Evolutionary conservation across 2,113 vertebrate genomes (phyloP), one percentile per base, ranked within the genome.

Genomic region (Trachemys scripta): DNA sequence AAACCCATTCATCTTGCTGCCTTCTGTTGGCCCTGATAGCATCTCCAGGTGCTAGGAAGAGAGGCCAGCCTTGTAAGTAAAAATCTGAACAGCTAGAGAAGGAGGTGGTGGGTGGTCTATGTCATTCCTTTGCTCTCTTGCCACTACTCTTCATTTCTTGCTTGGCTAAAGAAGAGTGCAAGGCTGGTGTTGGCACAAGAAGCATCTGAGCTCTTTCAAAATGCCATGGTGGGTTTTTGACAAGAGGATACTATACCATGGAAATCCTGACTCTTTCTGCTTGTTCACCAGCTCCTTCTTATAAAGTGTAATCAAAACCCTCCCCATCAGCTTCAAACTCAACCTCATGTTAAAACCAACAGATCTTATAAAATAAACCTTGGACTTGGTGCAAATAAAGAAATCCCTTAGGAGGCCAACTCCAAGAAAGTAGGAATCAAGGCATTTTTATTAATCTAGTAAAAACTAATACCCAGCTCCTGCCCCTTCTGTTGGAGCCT

Each of bases 1-100:
- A 57, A 86, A 84, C 94, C 38, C 85, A 95, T 95, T 85, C 92
- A 96, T 97, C 87, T 95, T 38, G 50, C 72, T 96, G 96, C 65
- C 90, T 85, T 90, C 79, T 97, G 45, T 90, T 95, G 78, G 62
- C 35, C 62, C 35, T 69, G 62, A 69, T 69, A 69, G 16, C 16
- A 19, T 69, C 92, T 95, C 89, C 95, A 97, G 90, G 93, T 97
- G 89, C 94, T 97, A 47, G 89, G 92, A 88, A 92, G 62, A 93
- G 90, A 89, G 78, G 90, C 94, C 82, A 88, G 0, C 72, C 53
- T 45, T 86, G 75, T 93, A 92, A 94, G 89, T 80, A 79, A 87
- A 84, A 91, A 90, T 88, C 89, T 19, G 14, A 69, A 35, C 62
- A n/a, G 62, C 62, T 35, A 94, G 85, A 89, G 25, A 20, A 83